Conservation (phyloP, 2,113 vertebrate genomes). For the Ageneiosus marmoratus region DNA sequence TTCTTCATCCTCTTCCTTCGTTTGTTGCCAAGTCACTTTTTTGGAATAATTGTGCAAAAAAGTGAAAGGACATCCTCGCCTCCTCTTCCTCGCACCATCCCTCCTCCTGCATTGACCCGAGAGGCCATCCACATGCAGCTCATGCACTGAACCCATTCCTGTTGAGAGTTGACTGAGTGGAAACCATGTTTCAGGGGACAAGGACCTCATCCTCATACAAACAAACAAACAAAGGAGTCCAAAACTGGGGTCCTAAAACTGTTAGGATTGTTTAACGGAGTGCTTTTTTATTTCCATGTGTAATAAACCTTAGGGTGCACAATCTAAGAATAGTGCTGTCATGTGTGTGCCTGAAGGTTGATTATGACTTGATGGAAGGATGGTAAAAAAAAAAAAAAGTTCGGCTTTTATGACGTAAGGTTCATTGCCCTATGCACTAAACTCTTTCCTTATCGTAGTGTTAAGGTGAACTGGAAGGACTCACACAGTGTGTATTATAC, state of each 20-base stretch:
- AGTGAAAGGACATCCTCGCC: slow-evolving; percentile 82
- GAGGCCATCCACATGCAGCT: slow-evolving; percentile 74
- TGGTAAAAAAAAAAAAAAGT: slow-evolving; percentile 81
- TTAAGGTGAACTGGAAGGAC: slow-evolving; percentile 79
- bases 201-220: slow-evolving; percentile 69
- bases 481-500: slow-evolving; percentile 71
- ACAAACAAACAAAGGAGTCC: slow-evolving; percentile 56
- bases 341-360: slow-evolving; percentile 80
- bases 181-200: slow-evolving; percentile 75
- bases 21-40: slow-evolving; percentile 91
- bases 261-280: slow-evolving; percentile 83
- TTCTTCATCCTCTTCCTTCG: slow-evolving; percentile 88
- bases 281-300: slow-evolving; percentile 76
- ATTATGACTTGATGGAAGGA: slow-evolving; percentile 76
- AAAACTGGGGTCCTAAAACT: slow-evolving; percentile 75
- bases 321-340: slow-evolving; percentile 90
- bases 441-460: slow-evolving; percentile 83
- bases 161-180: slow-evolving; percentile 79
- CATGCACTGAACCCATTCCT: slow-evolving; percentile 84
- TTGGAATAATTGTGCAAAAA: slow-evolving; percentile 91
- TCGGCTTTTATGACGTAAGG: slow-evolving; percentile 78
- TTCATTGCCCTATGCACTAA: slow-evolving; percentile 84
- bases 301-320: slow-evolving; percentile 78
- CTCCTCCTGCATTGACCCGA: slow-evolving; percentile 79
- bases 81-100: background rate